Base-by-base conservation (phyloP, 2,113 vertebrate species). In the Hippocampus mohnikei region DNA sequence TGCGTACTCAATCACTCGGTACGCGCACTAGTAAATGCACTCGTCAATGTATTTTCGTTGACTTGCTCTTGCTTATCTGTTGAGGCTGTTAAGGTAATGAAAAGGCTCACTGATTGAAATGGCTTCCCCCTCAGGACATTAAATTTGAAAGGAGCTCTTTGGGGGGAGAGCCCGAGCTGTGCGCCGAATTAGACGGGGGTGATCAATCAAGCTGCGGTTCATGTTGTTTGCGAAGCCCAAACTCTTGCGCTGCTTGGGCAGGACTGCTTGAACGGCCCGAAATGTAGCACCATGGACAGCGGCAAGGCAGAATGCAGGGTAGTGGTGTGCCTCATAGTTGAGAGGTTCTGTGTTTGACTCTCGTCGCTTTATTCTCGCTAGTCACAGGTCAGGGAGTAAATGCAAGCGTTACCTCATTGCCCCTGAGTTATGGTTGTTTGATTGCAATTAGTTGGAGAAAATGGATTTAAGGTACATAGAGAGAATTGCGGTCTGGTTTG, bases 271-370 rank as follows among this genome's bases (percentile, higher is more conserved):
- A 81, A 71, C 61, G 55, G 66, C 3, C 73, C 59, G 27, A 46
- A 56, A 46, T 62, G 66, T 58, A 67, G 89, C 78, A 88, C 84
- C 89, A 84, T 6, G 84, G 84, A 80, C 75, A 85, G 85, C 21
- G 29, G 60, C 81, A 0, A 61, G 59, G 60, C 65, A 53, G 44
- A 55, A 0, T 48, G 37, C 70, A 37, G 21, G 12, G 10, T 44
- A 13, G 42, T 3, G 42, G 42, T 44, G 42, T 3, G 42, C 11
- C 10, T 44, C 42, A 13, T 13, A 13, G 10, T 12, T 12, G 13
- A 44, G 12, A 44, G 10, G 42, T 44, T 44, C 18, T 20, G 18
- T 18, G 13, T 21, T 50, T 50, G 18, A 50, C 7, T 50, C 18
- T 50, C 15, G 46, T 18, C 42, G 2, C 42, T 44, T 44, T 12